A percentile compares a stretch with the other conserved stretches of the same genome.
Conservation (phyloP, 2,113 vertebrate genomes). For the Anas platyrhynchos region DNA sequence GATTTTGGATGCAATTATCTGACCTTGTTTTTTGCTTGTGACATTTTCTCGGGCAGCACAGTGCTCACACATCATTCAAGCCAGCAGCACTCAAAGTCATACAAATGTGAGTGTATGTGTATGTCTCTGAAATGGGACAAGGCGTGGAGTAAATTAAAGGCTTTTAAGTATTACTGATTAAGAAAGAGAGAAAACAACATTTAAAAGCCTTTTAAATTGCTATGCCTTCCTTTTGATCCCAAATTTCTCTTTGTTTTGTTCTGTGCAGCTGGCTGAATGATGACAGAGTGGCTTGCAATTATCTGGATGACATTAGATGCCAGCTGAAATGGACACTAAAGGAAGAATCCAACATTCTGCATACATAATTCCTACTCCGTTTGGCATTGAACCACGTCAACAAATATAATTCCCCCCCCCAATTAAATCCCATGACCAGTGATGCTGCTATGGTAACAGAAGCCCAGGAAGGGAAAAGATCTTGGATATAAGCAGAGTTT, state of each 20-base stretch:
- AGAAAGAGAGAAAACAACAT: constrained; percentile 81
- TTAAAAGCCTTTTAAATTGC: constrained; percentile 81
- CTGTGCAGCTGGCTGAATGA: constrained; percentile 78
- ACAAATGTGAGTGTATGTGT: constrained; percentile 34
- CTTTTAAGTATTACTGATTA: constrained; percentile 79
- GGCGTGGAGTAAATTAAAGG: constrained; percentile 66
- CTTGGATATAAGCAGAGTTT: constrained; percentile 50
- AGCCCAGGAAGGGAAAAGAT: constrained; percentile 1
- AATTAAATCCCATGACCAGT: constrained; percentile 62
- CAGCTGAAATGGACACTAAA: constrained; percentile 84
- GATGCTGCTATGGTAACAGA: constrained; percentile 73
- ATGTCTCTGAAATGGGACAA: not conserved
- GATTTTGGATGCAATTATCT: constrained; percentile 64
- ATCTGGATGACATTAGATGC: constrained; percentile 76
- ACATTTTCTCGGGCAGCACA: constrained; percentile 65
- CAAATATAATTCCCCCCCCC: constrained; percentile 51
- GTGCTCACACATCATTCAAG: constrained; percentile 37
- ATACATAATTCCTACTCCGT: constrained; percentile 74
- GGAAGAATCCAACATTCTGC: constrained; percentile 71
- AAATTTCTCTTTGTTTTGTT: constrained; percentile 82
- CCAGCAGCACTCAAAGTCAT: constrained; percentile 53
- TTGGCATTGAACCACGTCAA: constrained; percentile 75
- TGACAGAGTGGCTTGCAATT: constrained; percentile 77
- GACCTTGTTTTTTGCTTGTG: constrained; percentile 64
- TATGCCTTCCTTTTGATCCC: constrained; percentile 72